phyloP scores from a whole-genome alignment of 2,797 vertebrate species.

The Melanitta fusca region DNA sequence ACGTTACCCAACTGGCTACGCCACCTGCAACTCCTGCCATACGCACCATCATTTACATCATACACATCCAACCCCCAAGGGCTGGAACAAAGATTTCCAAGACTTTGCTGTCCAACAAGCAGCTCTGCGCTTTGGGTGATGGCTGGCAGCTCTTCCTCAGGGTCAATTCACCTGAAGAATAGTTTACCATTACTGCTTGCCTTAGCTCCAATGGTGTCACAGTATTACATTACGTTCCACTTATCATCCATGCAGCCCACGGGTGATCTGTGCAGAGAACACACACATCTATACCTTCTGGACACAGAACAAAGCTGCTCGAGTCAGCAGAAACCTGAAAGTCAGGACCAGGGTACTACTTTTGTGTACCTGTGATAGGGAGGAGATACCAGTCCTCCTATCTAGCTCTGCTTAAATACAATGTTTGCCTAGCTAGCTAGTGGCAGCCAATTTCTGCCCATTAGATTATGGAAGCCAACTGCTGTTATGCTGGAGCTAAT shows the following conservation, averaged over 20 bases:
- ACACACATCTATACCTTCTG: background rate
- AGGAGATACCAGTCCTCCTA: background rate
- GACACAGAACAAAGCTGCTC: background rate
- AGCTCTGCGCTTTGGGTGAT: background rate
- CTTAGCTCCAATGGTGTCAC: background rate
- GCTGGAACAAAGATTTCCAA: background rate
- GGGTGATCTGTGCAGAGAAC: background rate
- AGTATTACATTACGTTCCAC: background rate
- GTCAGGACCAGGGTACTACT: background rate
- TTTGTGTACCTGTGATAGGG: fast-evolving
- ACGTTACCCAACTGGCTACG: background rate
- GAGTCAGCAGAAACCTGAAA: background rate
- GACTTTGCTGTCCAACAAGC: background rate
- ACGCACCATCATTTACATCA: background rate
- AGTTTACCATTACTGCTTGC: no score
- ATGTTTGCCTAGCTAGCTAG: no score
- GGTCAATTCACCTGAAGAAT: background rate
- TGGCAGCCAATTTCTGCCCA: background rate
- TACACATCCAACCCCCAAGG: background rate
- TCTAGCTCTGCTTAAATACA: background rate
- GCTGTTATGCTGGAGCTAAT: background rate
- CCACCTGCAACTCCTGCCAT: background rate
- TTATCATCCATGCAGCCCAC: fast-evolving
- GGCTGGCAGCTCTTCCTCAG: background rate
- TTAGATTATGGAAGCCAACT: background rate